Percentiles rank a stretch among this genome's conserved stretches.
Evolutionary conservation across 2,888 invertebrate species (phyloP).

Genomic region (Leptarthrus brevirostris): DNA sequence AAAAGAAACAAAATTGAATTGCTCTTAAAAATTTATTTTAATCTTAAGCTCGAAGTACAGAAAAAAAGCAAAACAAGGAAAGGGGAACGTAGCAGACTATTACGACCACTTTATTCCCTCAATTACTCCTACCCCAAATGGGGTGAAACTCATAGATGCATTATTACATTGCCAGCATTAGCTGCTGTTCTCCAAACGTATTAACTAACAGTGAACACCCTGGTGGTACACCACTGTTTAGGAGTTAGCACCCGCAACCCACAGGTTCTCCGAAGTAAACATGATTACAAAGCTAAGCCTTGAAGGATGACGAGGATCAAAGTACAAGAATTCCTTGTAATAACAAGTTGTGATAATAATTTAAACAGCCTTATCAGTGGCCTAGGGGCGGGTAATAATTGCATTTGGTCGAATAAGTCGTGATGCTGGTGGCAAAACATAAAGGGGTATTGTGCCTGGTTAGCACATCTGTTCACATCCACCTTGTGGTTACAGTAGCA

Average conservation of each 20-base stretch:
- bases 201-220: conserved; percentile 7
- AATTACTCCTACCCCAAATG: conserved; percentile 46
- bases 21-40: conserved; percentile 50
- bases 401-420: conserved; percentile 45
- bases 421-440: conserved; percentile 14
- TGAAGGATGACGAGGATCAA: conserved; percentile 6
- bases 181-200: background rate
- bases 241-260: background rate
- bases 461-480: conserved; percentile 42
- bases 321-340: conserved; percentile 11
- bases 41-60: conserved; percentile 26
- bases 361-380: conserved; percentile 34
- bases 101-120: conserved; percentile 46
- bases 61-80: background rate
- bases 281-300: conserved; percentile 28
- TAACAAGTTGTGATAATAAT: conserved; percentile 48
- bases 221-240: conserved; percentile 9
- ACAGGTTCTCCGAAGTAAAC: conserved; percentile 5
- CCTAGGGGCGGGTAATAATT: conserved; percentile 30
- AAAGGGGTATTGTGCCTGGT: conserved; percentile 3
- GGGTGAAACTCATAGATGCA: conserved; percentile 36
- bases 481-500: conserved; percentile 24
- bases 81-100: conserved; percentile 23
- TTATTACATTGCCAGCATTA: conserved; percentile 16
- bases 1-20: conserved; percentile 43